Evolutionary conservation across 2,113 vertebrate species (phyloP), one percentile per base, ranked within the genome.

Genomic region (western clawed frog (Xenopus tropicalis)): DNA sequence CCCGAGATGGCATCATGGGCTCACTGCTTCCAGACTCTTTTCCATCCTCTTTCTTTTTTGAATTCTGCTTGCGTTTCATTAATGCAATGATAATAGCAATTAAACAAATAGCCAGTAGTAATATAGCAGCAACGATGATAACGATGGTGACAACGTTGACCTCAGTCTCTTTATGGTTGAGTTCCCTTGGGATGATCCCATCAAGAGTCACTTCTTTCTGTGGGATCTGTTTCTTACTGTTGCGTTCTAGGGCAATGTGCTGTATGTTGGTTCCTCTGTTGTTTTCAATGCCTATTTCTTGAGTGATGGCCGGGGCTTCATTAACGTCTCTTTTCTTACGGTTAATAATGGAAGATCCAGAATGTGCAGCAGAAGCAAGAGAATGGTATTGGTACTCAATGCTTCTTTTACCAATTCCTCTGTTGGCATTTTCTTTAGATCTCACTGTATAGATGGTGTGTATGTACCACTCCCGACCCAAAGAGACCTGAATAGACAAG

Each of bases 401-500:
- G 0, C 96, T 98, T 23, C 96, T 92, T 79, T 96, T 98, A 42
- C 94, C 94, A 0, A 98, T 90, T 7, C 85, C 85, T 0, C 90
- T 90, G 76, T 90, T 90, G 10, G 89, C 67, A 0, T 74, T 92
- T 56, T 92, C 91, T 80, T 88, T 94, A 3, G 96, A 96, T 22
- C 93, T 93, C 2, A 98, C 93, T 0, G 95, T 98, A 80, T 98
- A 98, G 80, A 98, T 93, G 1, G 95, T 90, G 77, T 98, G 96
- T 69, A 98, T 90, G 19, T 92, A 98, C 96, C 96, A 98, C 81
- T 98, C 95, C 3, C 94, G 88, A 1, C 96, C 96, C 24, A 93
- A 83, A 21, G 95, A 86, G 14, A 97, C 95, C 96, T 98, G 80
- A 85, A 69, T 14, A 19, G 46, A 48, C 29, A 48, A 48, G 46